Conservation (phyloP, 1,140 invertebrate species). For the Rhysida immarginata region DNA sequence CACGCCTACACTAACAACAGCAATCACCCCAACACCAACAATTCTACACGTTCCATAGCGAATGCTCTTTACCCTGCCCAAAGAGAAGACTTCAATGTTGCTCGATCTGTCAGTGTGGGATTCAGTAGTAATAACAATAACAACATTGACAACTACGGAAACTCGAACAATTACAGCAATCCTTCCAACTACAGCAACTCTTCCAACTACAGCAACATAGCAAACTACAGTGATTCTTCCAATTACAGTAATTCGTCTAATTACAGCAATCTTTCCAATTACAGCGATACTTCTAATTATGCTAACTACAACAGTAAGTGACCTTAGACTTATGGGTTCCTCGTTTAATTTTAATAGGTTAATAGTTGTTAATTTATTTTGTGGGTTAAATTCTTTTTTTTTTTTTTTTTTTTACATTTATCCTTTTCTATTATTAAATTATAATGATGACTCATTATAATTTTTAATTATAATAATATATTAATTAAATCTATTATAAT, state of each 20-base stretch:
- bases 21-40: not conserved
- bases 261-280: conserved; percentile 8
- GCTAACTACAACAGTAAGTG: conserved; percentile 12
- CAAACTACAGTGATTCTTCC: conserved; percentile 11
- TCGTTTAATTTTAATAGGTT: not conserved
- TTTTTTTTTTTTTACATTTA: not conserved
- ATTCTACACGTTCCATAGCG: too few relatives aligned
- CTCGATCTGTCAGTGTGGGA: not conserved
- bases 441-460: too few relatives aligned
- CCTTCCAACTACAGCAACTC: conserved; percentile 11
- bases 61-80: too few relatives aligned
- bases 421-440: too few relatives aligned
- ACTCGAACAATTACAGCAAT: conserved; percentile 9
- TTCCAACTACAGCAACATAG: conserved; percentile 11
- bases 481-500: too few relatives aligned
- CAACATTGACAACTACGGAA: conserved; percentile 4
- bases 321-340: too few relatives aligned
- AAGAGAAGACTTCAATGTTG: not conserved
- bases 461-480: too few relatives aligned
- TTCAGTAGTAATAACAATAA: not conserved
- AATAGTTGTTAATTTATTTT: not conserved
- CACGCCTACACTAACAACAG: not conserved
- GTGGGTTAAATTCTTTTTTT: not conserved
- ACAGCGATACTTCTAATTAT: conserved; percentile 9
- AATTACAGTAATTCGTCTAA: conserved; percentile 13